phyloP scores from a whole-genome alignment of 2,113 vertebrate species.

The Trachemys scripta region DNA sequence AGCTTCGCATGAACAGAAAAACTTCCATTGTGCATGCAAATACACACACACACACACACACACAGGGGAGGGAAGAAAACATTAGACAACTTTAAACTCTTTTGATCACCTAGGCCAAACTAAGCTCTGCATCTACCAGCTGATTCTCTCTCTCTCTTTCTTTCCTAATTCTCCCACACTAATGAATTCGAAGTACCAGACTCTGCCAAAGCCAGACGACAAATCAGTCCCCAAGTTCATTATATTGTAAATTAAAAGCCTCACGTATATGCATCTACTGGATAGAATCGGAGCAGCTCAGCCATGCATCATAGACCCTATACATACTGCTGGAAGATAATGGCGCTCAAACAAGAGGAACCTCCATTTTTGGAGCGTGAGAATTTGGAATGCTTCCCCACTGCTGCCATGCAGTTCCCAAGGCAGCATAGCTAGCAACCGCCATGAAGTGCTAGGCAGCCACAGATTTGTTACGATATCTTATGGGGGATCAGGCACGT shows the following conservation, averaged over 20 bases:
- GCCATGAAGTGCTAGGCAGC: not conserved
- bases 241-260: not conserved
- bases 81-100: conserved; percentile 1
- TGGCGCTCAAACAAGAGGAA: not conserved
- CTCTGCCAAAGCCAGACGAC: conserved; percentile 44
- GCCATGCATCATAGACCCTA: not conserved
- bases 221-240: conserved; percentile 28
- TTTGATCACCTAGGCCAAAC: not conserved
- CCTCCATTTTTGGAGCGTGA: conserved; percentile 12
- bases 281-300: conserved; percentile 1
- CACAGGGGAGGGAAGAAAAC: not conserved
- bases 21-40: not conserved
- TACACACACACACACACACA: not conserved
- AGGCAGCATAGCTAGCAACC: conserved; percentile 44
- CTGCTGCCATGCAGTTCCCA: conserved; percentile 3
- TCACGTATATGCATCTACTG: not conserved
- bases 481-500: not conserved
- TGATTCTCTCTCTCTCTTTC: not conserved
- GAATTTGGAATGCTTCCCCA: not conserved
- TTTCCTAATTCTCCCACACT: not conserved
- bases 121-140: conserved; percentile 8
- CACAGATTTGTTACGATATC: not conserved
- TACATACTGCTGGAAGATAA: conserved; percentile 31
- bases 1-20: not conserved
- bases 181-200: conserved; percentile 14